phyloP scores from a whole-genome alignment of 2,113 vertebrate genomes.

The Oenanthe melanoleuca region DNA sequence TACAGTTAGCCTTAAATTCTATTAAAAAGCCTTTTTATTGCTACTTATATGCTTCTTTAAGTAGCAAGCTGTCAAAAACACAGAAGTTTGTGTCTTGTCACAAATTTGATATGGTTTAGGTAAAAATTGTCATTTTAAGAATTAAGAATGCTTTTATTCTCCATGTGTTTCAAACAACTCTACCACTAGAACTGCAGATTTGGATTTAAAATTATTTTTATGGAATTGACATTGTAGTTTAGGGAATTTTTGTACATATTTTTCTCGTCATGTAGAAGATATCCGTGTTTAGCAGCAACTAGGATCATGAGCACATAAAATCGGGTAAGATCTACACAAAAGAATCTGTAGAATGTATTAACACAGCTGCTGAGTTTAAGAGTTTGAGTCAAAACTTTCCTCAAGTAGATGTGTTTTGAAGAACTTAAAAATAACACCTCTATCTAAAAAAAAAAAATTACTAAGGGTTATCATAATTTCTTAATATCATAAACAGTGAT shows the following conservation, averaged over 20 bases:
- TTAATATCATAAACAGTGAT: constrained; percentile 70
- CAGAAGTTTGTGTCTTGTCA: constrained; percentile 71
- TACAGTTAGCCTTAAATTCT: constrained; percentile 64
- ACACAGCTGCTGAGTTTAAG: background rate
- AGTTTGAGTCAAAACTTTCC: background rate
- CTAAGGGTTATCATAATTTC: constrained; percentile 39
- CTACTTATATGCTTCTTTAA: constrained; percentile 73
- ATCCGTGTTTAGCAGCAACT: constrained; percentile 54
- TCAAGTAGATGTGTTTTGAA: background rate
- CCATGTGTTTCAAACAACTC: constrained; percentile 60
- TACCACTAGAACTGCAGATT: constrained; percentile 50
- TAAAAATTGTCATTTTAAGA: constrained; percentile 69
- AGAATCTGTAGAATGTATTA: background rate
- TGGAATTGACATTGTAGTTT: constrained; percentile 66
- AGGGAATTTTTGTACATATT: constrained; percentile 60
- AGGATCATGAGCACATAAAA: constrained; percentile 62
- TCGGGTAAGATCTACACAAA: constrained; percentile 66
- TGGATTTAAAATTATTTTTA: constrained; percentile 59
- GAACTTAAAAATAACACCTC: background rate
- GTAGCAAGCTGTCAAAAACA: constrained; percentile 68
- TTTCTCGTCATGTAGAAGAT: constrained; percentile 67
- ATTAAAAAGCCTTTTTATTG: constrained; percentile 71
- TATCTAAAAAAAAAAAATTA: background rate
- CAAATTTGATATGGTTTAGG: constrained; percentile 71
- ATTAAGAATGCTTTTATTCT: constrained; percentile 72